These are phyloP conservation scores for Drosophila lacicola DNA, from an alignment of 2,888 invertebrate species.

Conservation along the genomic window DNA sequence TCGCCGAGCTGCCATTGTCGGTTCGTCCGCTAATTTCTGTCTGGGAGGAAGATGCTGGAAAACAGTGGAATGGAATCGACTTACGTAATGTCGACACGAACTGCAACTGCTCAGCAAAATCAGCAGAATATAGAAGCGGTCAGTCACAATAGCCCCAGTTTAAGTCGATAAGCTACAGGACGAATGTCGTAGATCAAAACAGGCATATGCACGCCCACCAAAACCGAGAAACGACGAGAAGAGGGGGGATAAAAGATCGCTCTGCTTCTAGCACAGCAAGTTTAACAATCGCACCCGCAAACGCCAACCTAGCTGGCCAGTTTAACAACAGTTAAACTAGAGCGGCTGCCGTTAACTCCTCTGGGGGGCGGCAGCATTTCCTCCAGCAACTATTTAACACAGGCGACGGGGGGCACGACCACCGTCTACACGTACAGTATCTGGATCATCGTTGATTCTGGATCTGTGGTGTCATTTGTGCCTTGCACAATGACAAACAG, in stretches of 20 bases:
- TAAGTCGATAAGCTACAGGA: no score
- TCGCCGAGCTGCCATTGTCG: constrained; percentile 29
- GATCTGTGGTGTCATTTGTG: neutral
- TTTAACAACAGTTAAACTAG: constrained; percentile 25
- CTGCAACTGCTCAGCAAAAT: neutral
- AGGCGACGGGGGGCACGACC: constrained; percentile 27
- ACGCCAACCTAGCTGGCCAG: constrained; percentile 1
- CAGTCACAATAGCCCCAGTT: no score
- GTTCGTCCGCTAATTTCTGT: constrained; percentile 10
- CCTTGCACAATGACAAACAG: constrained; percentile 7
- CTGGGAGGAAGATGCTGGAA: constrained; percentile 13
- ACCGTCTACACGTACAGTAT: neutral
- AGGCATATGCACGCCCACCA: neutral
- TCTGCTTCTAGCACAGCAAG: constrained; percentile 29
- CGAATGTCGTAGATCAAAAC: neutral
- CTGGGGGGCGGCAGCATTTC: constrained; percentile 27
- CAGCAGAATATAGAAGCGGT: no score
- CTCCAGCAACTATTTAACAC: constrained; percentile 38
- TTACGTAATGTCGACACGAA: neutral
- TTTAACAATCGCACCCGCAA: constrained; percentile 26
- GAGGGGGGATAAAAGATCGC: neutral
- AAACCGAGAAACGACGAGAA: neutral
- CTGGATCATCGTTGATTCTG: neutral
- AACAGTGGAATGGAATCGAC: neutral
- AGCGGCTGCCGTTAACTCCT: constrained; percentile 27